phyloP scores from a whole-genome alignment of 2,113 vertebrate species.

The Phylloscopus trochilus region DNA sequence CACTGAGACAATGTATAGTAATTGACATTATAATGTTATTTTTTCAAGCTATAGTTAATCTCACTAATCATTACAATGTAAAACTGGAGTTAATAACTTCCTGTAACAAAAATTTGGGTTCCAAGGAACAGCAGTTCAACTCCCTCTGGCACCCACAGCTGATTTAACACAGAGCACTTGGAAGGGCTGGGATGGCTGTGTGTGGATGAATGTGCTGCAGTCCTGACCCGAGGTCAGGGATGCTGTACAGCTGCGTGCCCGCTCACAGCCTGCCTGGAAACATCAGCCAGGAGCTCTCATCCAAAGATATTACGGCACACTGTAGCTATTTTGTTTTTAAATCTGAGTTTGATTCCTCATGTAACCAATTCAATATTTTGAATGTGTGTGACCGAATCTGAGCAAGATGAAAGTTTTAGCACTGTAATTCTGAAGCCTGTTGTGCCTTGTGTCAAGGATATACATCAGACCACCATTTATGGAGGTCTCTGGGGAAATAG shows the following conservation, averaged over 20 bases:
- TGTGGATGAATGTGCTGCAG: neutral
- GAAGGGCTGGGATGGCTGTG: neutral
- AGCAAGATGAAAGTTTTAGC: neutral
- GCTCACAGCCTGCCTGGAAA: neutral
- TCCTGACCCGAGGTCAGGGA: neutral
- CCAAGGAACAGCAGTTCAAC: neutral
- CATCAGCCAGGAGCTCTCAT: neutral
- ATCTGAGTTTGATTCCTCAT: neutral
- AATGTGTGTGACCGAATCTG: neutral
- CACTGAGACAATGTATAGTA: neutral
- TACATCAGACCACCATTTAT: neutral
- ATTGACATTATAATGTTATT: neutral
- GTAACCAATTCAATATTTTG: neutral
- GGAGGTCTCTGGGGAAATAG: neutral
- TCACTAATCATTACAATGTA: neutral
- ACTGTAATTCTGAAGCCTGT: neutral
- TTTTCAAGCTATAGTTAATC: neutral
- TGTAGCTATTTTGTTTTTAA: conserved; percentile 46
- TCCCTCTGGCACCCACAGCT: neutral
- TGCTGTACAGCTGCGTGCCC: neutral
- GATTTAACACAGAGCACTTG: fast-evolving
- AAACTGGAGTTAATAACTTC: neutral
- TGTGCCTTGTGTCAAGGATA: neutral
- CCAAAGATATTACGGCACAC: conserved; percentile 37
- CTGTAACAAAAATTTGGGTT: neutral